Conservation (phyloP, 2,113 vertebrate species). For the Eulemur rufifrons region DNA sequence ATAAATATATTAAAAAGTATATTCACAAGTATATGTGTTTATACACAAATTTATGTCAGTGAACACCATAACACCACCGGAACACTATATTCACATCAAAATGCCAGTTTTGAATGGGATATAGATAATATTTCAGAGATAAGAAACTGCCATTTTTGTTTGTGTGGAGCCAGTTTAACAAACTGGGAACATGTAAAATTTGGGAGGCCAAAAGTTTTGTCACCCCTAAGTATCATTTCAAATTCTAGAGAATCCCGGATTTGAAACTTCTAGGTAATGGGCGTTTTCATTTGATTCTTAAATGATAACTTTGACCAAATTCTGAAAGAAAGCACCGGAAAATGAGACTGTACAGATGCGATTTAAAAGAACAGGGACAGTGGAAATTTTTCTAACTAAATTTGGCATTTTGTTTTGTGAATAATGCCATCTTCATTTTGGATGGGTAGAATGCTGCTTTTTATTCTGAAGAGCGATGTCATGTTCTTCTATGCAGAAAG, state of each 20-base stretch:
- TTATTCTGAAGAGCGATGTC: background rate
- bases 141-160: background rate
- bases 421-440: background rate
- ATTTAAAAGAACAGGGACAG: background rate
- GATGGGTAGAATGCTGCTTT: background rate
- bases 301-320: conserved; percentile 7
- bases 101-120: background rate
- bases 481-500: background rate
- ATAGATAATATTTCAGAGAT: background rate
- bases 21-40: background rate
- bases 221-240: background rate
- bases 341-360: background rate
- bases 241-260: background rate
- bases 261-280: background rate
- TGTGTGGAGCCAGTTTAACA: background rate
- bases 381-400: background rate
- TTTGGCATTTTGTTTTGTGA: background rate
- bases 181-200: background rate
- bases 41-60: background rate
- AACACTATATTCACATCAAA: background rate
- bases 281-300: background rate
- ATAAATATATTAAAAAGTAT: background rate
- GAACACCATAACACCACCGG: background rate
- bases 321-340: background rate
- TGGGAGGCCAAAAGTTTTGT: background rate